These are phyloP conservation scores for Bellardia pandia DNA, from an alignment of 2,888 invertebrate species.

Conservation along the genomic window DNA sequence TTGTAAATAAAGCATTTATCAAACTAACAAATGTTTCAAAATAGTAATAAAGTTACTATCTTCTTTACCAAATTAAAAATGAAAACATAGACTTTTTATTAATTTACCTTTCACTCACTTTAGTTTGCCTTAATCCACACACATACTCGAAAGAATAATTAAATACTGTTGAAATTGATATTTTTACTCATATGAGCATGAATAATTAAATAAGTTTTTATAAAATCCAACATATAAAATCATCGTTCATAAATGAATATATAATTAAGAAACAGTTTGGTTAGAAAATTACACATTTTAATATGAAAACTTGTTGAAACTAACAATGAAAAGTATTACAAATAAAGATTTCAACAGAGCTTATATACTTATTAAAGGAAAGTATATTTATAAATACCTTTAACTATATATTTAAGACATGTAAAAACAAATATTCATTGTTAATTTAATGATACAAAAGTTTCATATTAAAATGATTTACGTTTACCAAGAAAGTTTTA, in stretches of 20 bases:
- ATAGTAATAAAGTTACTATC: too few species aligned
- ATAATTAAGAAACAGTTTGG: constrained; percentile 43
- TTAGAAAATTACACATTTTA: constrained; percentile 38
- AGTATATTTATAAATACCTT: background rate
- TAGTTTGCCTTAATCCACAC: background rate
- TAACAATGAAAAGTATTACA: constrained; percentile 50
- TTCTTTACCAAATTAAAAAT: too few species aligned
- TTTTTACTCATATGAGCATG: constrained; percentile 22
- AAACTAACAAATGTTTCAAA: too few species aligned
- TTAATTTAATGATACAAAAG: constrained; percentile 39
- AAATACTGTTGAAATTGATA: constrained; percentile 45
- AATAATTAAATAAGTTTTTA: constrained; percentile 27
- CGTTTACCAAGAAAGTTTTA: constrained; percentile 21
- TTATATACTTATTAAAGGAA: background rate
- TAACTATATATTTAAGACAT: background rate
- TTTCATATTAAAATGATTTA: constrained; percentile 62
- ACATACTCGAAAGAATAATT: background rate
- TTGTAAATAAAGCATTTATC: too few species aligned
- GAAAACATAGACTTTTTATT: too few species aligned
- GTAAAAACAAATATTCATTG: background rate
- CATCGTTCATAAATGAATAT: constrained; percentile 37
- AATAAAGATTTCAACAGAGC: constrained; percentile 38
- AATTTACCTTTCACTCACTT: too few species aligned
- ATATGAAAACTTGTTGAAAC: constrained; percentile 59
- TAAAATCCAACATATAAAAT: constrained; percentile 21